Conservation (phyloP, 2,113 vertebrate genomes). For the Marcusenius ussheri region DNA sequence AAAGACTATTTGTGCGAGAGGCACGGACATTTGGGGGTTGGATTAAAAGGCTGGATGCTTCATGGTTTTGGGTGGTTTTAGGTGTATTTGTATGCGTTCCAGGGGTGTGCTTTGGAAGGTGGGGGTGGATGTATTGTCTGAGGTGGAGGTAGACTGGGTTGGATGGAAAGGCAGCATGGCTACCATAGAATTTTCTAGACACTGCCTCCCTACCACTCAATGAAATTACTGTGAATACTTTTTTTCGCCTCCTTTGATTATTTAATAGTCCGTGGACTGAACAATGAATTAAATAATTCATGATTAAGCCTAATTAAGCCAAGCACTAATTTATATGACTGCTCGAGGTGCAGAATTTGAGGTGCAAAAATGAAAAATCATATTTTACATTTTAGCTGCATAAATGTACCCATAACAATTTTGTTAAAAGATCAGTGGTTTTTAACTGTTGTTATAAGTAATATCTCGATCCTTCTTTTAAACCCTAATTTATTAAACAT, state of each 20-base stretch:
- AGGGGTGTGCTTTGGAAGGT: not conserved
- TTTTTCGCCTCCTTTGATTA: not conserved
- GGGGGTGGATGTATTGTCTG: not conserved
- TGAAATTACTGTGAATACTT: not conserved
- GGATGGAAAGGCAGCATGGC: not conserved
- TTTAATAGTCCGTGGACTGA: not conserved
- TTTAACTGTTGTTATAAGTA: not conserved
- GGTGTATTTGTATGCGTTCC: not conserved
- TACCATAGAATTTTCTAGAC: not conserved
- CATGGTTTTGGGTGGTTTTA: not conserved
- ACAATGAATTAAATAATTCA: not conserved
- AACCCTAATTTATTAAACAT: not conserved
- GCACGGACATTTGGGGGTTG: not conserved
- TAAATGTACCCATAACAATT: not conserved
- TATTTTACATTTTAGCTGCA: not conserved
- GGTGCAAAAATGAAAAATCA: conserved; percentile 1
- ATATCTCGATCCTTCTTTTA: not conserved
- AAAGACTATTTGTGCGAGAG: not conserved
- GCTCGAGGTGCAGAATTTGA: not conserved
- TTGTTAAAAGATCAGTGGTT: not conserved
- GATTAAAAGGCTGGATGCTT: not conserved
- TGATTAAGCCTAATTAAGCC: conserved; percentile 4
- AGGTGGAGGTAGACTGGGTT: not conserved
- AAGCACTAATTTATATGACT: not conserved
- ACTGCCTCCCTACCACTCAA: not conserved